Conservation (phyloP, 2,888 invertebrate species). For the Eurois occulta region DNA sequence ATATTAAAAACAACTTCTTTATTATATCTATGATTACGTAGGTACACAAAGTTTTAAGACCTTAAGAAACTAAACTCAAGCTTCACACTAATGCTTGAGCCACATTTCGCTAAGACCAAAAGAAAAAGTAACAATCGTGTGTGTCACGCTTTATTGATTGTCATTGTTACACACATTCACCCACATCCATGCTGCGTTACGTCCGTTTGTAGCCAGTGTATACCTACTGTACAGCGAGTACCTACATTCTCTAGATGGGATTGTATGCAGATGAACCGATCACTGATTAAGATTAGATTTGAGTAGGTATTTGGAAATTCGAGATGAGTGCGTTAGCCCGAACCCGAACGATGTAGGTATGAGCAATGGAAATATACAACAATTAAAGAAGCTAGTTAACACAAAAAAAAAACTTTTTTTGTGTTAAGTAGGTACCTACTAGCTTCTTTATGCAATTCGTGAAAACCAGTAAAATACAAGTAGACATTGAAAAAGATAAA, state of each 20-base stretch:
- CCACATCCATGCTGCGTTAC: slow-evolving; percentile 64
- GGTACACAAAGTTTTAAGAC: no score
- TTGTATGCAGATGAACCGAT: slow-evolving; percentile 60
- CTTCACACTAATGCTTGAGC: slow-evolving; percentile 41
- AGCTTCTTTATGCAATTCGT: not conserved
- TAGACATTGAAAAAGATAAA: not conserved
- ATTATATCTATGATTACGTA: no score
- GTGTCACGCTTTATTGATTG: slow-evolving; percentile 75
- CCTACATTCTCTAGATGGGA: slow-evolving; percentile 43
- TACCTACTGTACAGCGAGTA: slow-evolving; percentile 9
- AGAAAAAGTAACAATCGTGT: slow-evolving; percentile 75
- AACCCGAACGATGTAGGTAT: not conserved
- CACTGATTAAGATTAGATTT: slow-evolving; percentile 48
- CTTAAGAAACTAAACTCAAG: slow-evolving; percentile 18
- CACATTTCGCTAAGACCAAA: slow-evolving; percentile 72
- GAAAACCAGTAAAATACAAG: not conserved
- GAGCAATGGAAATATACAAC: not conserved
- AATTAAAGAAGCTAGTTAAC: no score
- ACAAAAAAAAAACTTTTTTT: no score
- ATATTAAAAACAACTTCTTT: no score
- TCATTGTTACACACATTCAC: slow-evolving; percentile 74
- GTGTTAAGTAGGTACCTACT: no score
- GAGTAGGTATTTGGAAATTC: slow-evolving; percentile 27
- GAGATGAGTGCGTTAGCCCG: slow-evolving; percentile 26
- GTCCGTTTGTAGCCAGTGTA: slow-evolving; percentile 19